phyloP scores from a whole-genome alignment of 1,140 invertebrate genomes.

The Araneus ventricosus region DNA sequence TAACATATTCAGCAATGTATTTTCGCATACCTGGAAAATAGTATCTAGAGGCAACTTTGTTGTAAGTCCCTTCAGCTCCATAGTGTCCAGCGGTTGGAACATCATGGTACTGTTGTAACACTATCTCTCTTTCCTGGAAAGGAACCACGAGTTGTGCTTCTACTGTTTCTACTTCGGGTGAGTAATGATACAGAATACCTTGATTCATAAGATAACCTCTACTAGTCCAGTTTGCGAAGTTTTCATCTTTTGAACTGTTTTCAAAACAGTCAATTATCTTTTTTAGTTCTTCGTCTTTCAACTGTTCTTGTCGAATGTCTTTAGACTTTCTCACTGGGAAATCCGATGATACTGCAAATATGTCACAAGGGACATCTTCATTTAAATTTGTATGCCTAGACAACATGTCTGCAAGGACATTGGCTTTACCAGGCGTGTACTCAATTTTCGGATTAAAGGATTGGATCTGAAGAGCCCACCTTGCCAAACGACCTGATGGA shows the following conservation, averaged over 20 bases:
- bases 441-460: background rate
- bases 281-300: conserved; percentile 5
- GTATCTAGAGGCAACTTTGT: background rate
- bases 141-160: conserved; percentile 28
- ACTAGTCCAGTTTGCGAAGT: background rate
- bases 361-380: background rate
- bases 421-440: background rate
- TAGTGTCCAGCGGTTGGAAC: conserved; percentile 61
- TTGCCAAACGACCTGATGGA: background rate
- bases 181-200: conserved; percentile 16
- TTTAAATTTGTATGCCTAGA: background rate
- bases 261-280: conserved; percentile 42
- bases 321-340: background rate
- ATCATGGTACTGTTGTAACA: conserved; percentile 43
- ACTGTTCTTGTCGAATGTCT: conserved; percentile 37
- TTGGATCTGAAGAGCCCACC: conserved; percentile 28
- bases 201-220: background rate
- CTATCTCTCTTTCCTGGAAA: background rate
- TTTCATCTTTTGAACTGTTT: conserved; percentile 17
- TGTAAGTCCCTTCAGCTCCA: background rate
- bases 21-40: conserved; percentile 45
- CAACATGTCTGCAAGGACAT: background rate
- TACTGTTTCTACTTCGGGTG: background rate
- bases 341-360: background rate
- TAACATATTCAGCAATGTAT: conserved; percentile 17